A percentile compares a stretch with the other conserved stretches of the same genome.
phyloP scores from a whole-genome alignment of 2,888 invertebrate genomes.

The Rhopalosiphum nymphaeae region DNA sequence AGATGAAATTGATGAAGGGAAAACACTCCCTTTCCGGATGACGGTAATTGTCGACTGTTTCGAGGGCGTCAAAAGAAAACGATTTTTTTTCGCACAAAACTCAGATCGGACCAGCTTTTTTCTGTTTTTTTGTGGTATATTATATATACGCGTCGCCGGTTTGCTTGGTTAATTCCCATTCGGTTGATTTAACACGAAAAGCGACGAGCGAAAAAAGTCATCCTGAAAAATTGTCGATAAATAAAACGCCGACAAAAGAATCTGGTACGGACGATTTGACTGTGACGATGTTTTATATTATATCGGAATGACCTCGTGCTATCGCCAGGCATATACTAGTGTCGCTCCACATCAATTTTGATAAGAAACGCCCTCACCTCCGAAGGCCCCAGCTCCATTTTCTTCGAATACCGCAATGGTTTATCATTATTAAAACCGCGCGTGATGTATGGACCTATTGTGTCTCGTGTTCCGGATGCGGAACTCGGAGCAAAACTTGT shows the following conservation, averaged over 20 bases:
- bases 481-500: conserved; percentile 19
- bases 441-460: conserved; percentile 49
- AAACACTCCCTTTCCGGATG: conserved; percentile 60
- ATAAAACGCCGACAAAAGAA: conserved; percentile 40
- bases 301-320: conserved; percentile 42
- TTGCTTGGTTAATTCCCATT: conserved; percentile 60
- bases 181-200: conserved; percentile 64
- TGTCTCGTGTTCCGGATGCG: conserved; percentile 51
- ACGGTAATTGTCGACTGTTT: conserved; percentile 65
- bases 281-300: not conserved
- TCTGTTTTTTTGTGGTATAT: not conserved
- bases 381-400: not conserved
- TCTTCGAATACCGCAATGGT: not conserved
- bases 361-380: conserved; percentile 2
- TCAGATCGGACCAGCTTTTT: conserved; percentile 42
- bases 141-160: conserved; percentile 24
- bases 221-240: not conserved
- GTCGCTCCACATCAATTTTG: not conserved
- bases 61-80: conserved; percentile 64
- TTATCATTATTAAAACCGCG: not conserved
- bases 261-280: conserved; percentile 39
- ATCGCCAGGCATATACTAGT: not conserved
- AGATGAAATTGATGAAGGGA: conserved; percentile 64
- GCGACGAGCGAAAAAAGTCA: not conserved
- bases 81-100: conserved; percentile 57